Conservation (phyloP, 2,797 vertebrate species). For the Enteromius treurensis region DNA sequence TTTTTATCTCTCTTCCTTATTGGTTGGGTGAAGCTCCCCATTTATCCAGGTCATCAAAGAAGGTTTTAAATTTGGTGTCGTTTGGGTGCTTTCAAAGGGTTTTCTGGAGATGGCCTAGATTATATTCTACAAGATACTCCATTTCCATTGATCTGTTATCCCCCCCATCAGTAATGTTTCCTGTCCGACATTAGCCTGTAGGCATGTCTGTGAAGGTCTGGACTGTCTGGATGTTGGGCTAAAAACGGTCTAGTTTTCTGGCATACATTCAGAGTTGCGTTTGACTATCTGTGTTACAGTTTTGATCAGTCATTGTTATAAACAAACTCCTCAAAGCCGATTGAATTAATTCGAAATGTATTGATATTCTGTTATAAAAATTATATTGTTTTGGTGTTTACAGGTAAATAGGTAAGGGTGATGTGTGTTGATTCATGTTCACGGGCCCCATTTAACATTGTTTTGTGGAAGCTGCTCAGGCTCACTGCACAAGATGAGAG, state of each 20-base stretch:
- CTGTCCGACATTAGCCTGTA: constrained; percentile 29
- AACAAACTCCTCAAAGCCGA: not conserved
- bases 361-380: not conserved
- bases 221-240: constrained; percentile 25
- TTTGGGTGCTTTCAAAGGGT: constrained; percentile 18
- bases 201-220: constrained; percentile 20
- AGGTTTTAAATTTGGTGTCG: not conserved
- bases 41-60: constrained; percentile 3
- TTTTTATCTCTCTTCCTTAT: constrained; percentile 23
- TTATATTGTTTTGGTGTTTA: not conserved
- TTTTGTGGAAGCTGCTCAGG: not conserved
- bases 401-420: not conserved
- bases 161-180: constrained; percentile 37
- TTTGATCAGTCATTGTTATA: not conserved
- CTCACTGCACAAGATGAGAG: not conserved
- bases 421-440: not conserved
- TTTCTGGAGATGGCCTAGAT: constrained; percentile 24
- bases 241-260: constrained; percentile 14
- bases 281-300: not conserved
- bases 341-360: not conserved
- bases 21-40: not conserved
- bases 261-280: constrained; percentile 5
- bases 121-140: not conserved
- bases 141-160: constrained; percentile 37
- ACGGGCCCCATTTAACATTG: not conserved